Evolutionary conservation across 2,113 vertebrate species (phyloP), one percentile per base, ranked within the genome.

Genomic region (Mesocricetus auratus): DNA sequence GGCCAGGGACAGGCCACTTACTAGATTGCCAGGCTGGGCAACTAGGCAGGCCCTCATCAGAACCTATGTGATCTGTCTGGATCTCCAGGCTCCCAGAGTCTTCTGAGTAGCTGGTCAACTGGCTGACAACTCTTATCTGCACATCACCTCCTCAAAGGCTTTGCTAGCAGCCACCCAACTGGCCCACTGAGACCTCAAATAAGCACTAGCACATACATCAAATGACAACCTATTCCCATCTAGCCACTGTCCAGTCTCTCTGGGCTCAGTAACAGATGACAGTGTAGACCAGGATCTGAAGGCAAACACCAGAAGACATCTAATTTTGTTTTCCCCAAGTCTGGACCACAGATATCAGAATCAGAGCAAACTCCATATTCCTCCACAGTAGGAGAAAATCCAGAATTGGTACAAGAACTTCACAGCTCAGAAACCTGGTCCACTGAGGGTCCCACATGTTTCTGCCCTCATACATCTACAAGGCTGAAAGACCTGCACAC

Each of bases 161-260:
- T 71, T 88, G 26, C 11, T 11, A n/a, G 73, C 85, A 86, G 60
- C 11, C 16, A 69, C 68, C 42, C 56, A 71, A 71, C 56, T 29
- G 36, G 47, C 22, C 36, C 58, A 42, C 39, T 29, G 3, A 31
- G 90, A 39, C 45, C 36, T 85, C n/a, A 5, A 60, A 68, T 5
- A 47, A 82, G 60, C 2, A n/a, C 33, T 12, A 66, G 16, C 1
- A 3, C 4, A n/a, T 19, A 3, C 2, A 6, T 22, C 33, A 9
- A n/a, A 85, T 17, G 56, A 56, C 62, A 91, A 21, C 7, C 7
- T 22, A 66, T 16, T 12, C 24, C 22, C n/a, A 69, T 31, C 29
- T 50, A 66, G 73, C 29, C 13, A 69, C n/a, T 82, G 3, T 7
- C 29, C 13, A 10, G 68, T 13, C 16, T 93, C 69, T 74, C 53